Evolutionary conservation across 2,113 vertebrate genomes (phyloP).

Genomic region (Ursus arctos): DNA sequence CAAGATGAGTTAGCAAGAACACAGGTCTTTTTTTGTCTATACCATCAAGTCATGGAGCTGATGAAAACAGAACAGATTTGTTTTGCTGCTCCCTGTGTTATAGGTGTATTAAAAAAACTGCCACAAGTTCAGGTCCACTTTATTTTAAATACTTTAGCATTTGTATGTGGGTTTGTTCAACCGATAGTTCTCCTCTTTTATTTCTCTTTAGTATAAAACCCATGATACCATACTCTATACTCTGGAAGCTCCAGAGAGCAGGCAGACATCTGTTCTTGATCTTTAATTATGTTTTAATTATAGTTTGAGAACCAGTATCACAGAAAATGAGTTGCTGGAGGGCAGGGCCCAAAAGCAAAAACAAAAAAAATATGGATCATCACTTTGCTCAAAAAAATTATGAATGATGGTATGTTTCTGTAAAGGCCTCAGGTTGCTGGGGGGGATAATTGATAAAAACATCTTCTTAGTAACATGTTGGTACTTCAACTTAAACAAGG

Average conservation of each 20-base stretch:
- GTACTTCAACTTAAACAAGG: background rate
- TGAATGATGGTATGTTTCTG: background rate
- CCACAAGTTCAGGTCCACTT: background rate
- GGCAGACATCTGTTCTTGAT: slow-evolving; percentile 69
- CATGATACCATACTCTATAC: background rate
- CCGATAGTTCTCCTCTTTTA: background rate
- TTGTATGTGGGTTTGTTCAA: background rate
- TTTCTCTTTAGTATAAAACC: slow-evolving; percentile 37
- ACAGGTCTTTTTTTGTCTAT: background rate
- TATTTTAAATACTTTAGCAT: background rate
- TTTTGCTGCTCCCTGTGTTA: background rate
- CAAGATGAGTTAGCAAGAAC: background rate
- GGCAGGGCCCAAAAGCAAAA: background rate
- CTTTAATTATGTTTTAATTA: slow-evolving; percentile 76
- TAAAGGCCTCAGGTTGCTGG: background rate
- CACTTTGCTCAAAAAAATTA: background rate
- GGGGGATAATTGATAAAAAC: background rate
- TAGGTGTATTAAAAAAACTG: background rate
- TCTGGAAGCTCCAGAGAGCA: background rate
- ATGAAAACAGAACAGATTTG: background rate
- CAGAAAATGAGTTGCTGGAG: slow-evolving; percentile 57
- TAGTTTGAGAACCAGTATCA: slow-evolving; percentile 70
- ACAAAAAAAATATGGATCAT: background rate
- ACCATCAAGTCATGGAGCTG: background rate
- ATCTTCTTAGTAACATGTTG: background rate